phyloP scores from a whole-genome alignment of 2,113 vertebrate genomes.

The Embiotoca jacksoni region DNA sequence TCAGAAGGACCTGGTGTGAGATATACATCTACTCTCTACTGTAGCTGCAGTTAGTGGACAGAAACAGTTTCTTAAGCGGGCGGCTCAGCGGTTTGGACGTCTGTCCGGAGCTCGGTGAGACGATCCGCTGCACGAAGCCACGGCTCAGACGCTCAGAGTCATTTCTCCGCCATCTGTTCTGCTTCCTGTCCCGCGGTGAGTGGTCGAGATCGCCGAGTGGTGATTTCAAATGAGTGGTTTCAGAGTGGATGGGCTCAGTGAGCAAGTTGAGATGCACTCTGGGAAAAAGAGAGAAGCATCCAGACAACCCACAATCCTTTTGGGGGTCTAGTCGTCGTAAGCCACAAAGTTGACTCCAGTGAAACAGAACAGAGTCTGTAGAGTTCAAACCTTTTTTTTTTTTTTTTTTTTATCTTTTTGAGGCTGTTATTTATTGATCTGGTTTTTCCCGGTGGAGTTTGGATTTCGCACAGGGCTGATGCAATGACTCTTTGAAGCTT shows the following conservation, averaged over 20 bases:
- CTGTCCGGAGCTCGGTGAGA: slow-evolving; percentile 18
- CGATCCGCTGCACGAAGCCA: not conserved
- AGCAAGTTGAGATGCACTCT: slow-evolving; percentile 61
- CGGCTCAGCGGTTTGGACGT: slow-evolving; percentile 26
- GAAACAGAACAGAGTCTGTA: slow-evolving; percentile 16
- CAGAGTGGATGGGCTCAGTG: slow-evolving; percentile 50
- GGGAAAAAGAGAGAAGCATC: slow-evolving; percentile 44
- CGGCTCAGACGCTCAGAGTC: slow-evolving; percentile 20
- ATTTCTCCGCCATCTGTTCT: slow-evolving; percentile 16
- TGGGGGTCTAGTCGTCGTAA: not conserved
- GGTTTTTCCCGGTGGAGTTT: not conserved
- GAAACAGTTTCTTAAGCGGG: slow-evolving; percentile 21
- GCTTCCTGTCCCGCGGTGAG: slow-evolving; percentile 4
- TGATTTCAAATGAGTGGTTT: slow-evolving; percentile 68
- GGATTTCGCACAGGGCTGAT: slow-evolving; percentile 18
- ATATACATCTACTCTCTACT: slow-evolving; percentile 42
- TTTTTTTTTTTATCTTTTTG: slow-evolving; percentile 13
- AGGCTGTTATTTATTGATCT: slow-evolving; percentile 31
- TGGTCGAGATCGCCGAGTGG: slow-evolving; percentile 5
- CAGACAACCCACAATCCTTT: slow-evolving; percentile 24
- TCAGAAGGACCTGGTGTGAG: slow-evolving; percentile 31
- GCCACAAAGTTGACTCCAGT: slow-evolving; percentile 12
- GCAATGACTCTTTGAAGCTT: slow-evolving; percentile 40
- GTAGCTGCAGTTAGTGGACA: slow-evolving; percentile 57
- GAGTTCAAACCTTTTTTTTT: not conserved